Evolutionary conservation across 92 coral and sea anemone species (phyloP), one percentile per base, ranked within the genome.

Genomic region (Porites divaricata): DNA sequence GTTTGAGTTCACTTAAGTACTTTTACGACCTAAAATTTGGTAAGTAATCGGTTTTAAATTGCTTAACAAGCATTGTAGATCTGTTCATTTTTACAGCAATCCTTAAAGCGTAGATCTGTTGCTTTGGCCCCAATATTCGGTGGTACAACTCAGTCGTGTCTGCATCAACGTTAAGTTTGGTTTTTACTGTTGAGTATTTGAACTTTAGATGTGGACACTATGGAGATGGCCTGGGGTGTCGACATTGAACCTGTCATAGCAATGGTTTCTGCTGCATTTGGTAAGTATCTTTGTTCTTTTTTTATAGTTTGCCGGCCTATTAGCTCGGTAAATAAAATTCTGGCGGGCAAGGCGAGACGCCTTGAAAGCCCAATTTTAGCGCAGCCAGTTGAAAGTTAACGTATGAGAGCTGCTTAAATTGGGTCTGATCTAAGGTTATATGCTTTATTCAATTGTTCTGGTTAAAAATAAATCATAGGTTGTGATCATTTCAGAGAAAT

Each of bases 161-260:
- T 35, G 45, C 4, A 35, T 35, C 45, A 35, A 6, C 3, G 4
- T 35, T 41, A 26, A 28, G 54, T 45, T 26, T 6, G 13, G 22
- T 48, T 72, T 72, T 48, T 24, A 23, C 67, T 66, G 12, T 35
- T 35, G 45, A 35, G 0, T 48, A 9, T 77, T 78, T 45, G 58
- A n/a, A 9, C 59, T 74, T 69, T 78, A 97, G 99, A 95, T 73
- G 80, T 95, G 35, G 92, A 95, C 26, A 88, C 91, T 19, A 87
- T 97, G 65, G 98, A 97, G 92, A 78, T 97, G 87, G 95, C 98
- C 1, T 97, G 99, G 99, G 99, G 99, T 66, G 98, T 97, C 28
- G 98, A 97, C 86, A 90, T 92, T 58, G 99, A 97, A 12, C 98
- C 99, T 19, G 94, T 90, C 7, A 80, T 90, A 51, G 88, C 98